These are phyloP conservation scores for Galago senegalensis DNA, from an alignment of 2,797 vertebrate species.

Conservation along the genomic window DNA sequence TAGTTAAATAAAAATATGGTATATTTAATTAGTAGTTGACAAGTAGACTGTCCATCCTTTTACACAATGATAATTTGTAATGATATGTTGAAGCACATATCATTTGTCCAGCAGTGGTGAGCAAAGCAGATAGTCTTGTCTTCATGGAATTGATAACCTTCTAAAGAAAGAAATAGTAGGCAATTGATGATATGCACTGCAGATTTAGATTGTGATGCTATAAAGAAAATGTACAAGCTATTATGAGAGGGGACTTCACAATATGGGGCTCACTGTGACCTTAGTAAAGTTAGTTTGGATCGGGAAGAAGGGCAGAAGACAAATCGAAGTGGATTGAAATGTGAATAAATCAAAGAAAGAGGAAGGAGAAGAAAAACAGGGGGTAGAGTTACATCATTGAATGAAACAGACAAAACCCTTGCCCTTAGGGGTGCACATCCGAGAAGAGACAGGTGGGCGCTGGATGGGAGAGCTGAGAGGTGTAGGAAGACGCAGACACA, in stretches of 20 bases:
- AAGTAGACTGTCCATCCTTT: background rate
- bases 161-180: background rate
- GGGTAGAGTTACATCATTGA: background rate
- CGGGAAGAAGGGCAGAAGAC: background rate
- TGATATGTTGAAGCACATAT: background rate
- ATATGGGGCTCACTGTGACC: background rate
- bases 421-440: background rate
- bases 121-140: background rate
- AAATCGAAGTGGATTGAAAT: background rate
- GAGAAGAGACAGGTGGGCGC: background rate
- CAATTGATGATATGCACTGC: too few species aligned
- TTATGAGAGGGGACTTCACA: background rate
- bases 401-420: background rate
- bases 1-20: background rate
- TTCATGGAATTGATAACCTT: background rate
- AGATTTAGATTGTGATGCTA: background rate
- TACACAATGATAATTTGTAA: background rate
- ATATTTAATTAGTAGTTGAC: background rate
- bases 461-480: background rate
- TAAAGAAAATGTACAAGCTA: background rate
- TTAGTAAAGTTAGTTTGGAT: background rate
- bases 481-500: rapidly evolving
- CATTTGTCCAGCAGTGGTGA: background rate
- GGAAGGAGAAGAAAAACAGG: background rate
- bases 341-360: background rate